Conservation (phyloP, 2,113 vertebrate genomes). For the Hydropotes inermis region DNA sequence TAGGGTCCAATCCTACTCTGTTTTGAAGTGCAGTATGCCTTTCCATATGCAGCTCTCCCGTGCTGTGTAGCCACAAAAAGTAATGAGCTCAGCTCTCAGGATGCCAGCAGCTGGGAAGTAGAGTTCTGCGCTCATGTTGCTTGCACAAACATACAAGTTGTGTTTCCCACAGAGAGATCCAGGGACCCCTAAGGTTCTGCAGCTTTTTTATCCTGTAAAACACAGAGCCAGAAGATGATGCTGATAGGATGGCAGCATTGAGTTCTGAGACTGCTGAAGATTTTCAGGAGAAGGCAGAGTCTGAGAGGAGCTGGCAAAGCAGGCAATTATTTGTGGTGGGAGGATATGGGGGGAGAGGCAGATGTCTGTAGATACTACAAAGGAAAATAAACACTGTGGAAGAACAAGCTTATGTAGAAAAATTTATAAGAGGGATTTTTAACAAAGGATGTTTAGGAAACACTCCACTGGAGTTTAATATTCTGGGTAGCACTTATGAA, state of each 20-base stretch:
- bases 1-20: neutral
- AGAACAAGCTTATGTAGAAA: slow-evolving; percentile 23
- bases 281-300: neutral
- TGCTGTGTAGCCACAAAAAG: neutral
- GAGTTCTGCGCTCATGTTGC: neutral
- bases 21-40: neutral
- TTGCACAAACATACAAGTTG: slow-evolving; percentile 37
- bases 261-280: neutral
- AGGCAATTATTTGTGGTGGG: neutral
- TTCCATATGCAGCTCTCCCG: neutral
- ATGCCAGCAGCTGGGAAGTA: slow-evolving; percentile 33
- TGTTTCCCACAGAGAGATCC: slow-evolving; percentile 49
- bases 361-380: slow-evolving; percentile 42
- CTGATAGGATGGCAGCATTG: neutral
- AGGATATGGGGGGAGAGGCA: neutral
- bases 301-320: neutral
- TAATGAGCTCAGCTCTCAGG: neutral
- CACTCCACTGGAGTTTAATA: neutral
- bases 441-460: slow-evolving; percentile 49
- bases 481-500: slow-evolving; percentile 7
- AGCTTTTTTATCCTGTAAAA: slow-evolving; percentile 46
- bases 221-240: slow-evolving; percentile 7
- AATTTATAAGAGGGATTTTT: slow-evolving; percentile 31
- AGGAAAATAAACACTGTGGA: slow-evolving; percentile 29
- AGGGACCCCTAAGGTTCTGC: slow-evolving; percentile 30